These are phyloP conservation scores for Liolophura sinensis DNA, from an alignment of 1,140 invertebrate species.

Conservation along the genomic window DNA sequence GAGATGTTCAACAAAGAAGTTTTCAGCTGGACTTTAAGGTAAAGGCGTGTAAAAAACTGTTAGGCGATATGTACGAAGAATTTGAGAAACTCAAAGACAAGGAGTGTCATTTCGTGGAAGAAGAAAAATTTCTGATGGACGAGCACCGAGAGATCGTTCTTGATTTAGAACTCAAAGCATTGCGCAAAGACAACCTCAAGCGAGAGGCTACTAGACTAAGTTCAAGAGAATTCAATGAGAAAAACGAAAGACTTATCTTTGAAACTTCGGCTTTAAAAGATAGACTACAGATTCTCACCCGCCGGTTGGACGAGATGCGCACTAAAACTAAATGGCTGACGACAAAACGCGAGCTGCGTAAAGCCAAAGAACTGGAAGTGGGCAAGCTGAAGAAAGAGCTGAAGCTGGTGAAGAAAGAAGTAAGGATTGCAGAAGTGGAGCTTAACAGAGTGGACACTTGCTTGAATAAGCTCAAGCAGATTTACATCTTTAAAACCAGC, in stretches of 20 bases:
- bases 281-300: conserved; percentile 22
- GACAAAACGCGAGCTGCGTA: conserved; percentile 2
- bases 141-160: conserved; percentile 27
- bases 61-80: conserved; percentile 20
- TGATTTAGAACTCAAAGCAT: conserved; percentile 37
- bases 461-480: conserved; percentile 31
- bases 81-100: conserved; percentile 25
- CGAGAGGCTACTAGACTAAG: conserved; percentile 5
- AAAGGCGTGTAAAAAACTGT: conserved; percentile 23
- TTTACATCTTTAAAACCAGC: conserved; percentile 34
- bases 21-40: conserved; percentile 32
- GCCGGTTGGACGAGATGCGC: conserved; percentile 24
- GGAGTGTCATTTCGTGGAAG: conserved; percentile 17
- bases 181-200: conserved; percentile 20
- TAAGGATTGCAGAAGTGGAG: conserved; percentile 31
- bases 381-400: conserved; percentile 14
- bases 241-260: conserved; percentile 16
- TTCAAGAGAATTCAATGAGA: conserved; percentile 22
- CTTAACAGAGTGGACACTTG: conserved; percentile 25
- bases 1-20: conserved; percentile 27
- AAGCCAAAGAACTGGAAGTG: conserved; percentile 2
- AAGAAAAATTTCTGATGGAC: conserved; percentile 17
- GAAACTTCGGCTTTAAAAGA: conserved; percentile 25
- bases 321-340: conserved; percentile 22
- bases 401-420: conserved; percentile 15